A percentile compares a stretch with the other conserved stretches of the same genome.
Evolutionary conservation across 2,797 vertebrate genomes (phyloP).

Genomic region (Potorous gilbertii): DNA sequence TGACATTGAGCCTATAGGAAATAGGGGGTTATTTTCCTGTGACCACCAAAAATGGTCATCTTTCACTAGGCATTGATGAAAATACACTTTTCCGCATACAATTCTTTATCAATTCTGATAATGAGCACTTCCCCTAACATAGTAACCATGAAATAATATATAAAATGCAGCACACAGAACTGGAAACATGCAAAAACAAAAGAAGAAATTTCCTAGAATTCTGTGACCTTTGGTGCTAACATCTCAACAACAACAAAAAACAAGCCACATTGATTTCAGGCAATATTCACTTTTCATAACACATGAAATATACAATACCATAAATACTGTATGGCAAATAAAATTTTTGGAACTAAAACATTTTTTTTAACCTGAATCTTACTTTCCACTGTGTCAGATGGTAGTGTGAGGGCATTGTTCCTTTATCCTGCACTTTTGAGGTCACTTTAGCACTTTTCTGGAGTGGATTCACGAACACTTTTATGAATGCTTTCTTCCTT

Average conservation of each 20-base stretch:
- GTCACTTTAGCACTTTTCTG: neutral
- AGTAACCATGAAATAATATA: neutral
- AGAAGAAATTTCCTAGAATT: neutral
- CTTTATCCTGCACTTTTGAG: neutral
- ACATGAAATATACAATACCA: neutral
- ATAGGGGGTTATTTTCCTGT: neutral
- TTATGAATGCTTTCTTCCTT: neutral
- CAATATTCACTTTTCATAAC: neutral
- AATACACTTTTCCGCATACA: neutral
- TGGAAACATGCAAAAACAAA: neutral
- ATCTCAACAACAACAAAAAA: neutral
- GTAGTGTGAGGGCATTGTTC: neutral
- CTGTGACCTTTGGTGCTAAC: neutral
- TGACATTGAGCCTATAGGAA: neutral
- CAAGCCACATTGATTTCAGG: neutral
- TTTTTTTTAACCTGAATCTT: neutral
- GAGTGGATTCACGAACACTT: neutral
- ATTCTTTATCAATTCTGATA: neutral
- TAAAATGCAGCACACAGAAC: neutral
- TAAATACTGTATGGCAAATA: neutral
- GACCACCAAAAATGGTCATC: neutral
- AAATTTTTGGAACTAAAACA: neutral
- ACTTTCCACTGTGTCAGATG: neutral
- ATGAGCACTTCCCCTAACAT: neutral
- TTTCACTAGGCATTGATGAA: neutral